A percentile compares a stretch with the other conserved stretches of the same genome.
Evolutionary conservation across 1,140 invertebrate species (phyloP).

Genomic region (Penaeus indicus): DNA sequence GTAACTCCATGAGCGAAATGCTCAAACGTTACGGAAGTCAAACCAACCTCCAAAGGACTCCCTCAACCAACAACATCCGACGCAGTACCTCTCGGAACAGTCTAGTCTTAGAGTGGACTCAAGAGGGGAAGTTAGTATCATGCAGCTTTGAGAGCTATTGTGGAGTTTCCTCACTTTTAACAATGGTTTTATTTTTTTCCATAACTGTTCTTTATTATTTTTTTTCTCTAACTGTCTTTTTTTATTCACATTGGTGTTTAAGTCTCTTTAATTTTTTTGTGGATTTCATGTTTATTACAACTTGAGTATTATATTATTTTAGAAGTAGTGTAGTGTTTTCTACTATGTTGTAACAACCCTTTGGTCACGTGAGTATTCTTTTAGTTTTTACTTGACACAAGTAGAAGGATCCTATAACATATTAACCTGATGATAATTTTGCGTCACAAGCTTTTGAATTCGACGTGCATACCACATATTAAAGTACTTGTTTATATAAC

Average conservation of each 20-base stretch:
- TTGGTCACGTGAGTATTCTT: neutral
- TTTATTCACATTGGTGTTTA: no score
- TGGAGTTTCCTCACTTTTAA: neutral
- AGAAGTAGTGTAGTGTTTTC: no score
- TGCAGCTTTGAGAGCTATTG: constrained; percentile 28
- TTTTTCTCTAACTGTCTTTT: neutral
- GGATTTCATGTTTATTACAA: no score
- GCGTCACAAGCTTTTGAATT: neutral
- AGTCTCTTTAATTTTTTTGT: no score
- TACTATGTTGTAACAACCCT: no score
- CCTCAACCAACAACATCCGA: constrained; percentile 39
- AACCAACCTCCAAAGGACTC: constrained; percentile 39
- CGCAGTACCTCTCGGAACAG: constrained; percentile 56
- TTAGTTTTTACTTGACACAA: neutral
- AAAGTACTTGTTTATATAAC: neutral
- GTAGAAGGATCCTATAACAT: neutral
- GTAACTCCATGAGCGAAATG: constrained; percentile 62
- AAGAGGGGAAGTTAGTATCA: constrained; percentile 59
- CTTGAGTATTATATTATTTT: no score
- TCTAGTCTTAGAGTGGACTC: constrained; percentile 58
- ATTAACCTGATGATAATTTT: neutral
- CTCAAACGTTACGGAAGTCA: constrained; percentile 43
- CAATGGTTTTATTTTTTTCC: neutral
- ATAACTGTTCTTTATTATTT: neutral
- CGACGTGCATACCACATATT: neutral